Conservation (phyloP, 1,140 invertebrate genomes). For the Oryzaephilus surinamensis region DNA sequence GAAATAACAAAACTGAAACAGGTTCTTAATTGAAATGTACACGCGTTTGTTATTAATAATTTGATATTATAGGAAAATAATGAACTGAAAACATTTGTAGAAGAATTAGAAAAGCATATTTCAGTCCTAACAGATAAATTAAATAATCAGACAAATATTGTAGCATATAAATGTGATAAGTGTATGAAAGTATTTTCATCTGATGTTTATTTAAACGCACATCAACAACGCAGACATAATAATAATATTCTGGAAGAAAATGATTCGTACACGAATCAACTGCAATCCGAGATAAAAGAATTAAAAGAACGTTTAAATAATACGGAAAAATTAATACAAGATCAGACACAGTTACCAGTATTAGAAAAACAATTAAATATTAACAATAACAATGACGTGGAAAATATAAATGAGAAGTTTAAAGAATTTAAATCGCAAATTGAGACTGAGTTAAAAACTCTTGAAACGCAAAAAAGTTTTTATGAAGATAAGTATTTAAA, state of each 20-base stretch:
- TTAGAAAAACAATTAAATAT: background rate
- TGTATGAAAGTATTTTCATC: conserved; percentile 47
- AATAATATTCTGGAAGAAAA: conserved; percentile 22
- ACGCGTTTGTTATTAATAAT: background rate
- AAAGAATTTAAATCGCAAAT: conserved; percentile 28
- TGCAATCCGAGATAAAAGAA: conserved; percentile 46
- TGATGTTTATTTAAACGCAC: conserved; percentile 44
- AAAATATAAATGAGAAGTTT: conserved; percentile 28
- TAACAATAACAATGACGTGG: conserved; percentile 10
- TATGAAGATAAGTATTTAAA: conserved; percentile 30
- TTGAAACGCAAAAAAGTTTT: conserved; percentile 25
- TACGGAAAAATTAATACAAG: conserved; percentile 38
- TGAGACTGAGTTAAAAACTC: conserved; percentile 27
- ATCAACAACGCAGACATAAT: conserved; percentile 41
- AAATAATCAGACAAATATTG: conserved; percentile 1
- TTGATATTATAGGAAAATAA: conserved; percentile 23
- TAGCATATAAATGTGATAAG: conserved; percentile 38
- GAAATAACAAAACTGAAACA: conserved; percentile 44
- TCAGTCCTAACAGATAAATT: conserved; percentile 7
- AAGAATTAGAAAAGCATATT: conserved; percentile 18
- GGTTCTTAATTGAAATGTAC: conserved; percentile 18
- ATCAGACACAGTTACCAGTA: conserved; percentile 19
- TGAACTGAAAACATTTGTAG: conserved; percentile 19
- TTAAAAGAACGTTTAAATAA: conserved; percentile 46
- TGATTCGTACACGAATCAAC: conserved; percentile 41